Base-by-base conservation (phyloP, 2,113 vertebrate species). In the Silurus asotus region DNA sequence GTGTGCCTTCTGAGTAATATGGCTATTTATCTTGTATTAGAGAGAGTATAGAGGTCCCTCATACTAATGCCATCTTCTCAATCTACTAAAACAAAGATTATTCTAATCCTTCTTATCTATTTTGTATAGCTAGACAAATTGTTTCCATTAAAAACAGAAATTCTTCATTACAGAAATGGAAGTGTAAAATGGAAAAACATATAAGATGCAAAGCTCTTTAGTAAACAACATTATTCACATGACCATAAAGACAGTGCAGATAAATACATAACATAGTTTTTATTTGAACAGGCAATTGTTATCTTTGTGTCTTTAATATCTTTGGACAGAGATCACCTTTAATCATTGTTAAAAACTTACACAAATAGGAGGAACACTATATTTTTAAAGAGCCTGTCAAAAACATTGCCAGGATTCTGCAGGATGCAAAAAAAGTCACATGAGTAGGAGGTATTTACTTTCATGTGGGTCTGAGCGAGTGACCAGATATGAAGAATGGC, bases 1-100 rank as follows among this genome's bases (percentile, higher is more conserved):
- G 48, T 69, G 51, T 81, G 84, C 48, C 74, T 87, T 51, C 56
- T 70, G 67, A 70, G 77, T 84, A 82, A 87, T 76, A 86, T 55
- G 17, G 25, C 59, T 61, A 70, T 88, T 85, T 85, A 48, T 78
- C 83, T 82, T 48, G 75, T 74, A 79, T 83, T 9, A 82, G 28
- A 25, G 77, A 67, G 17, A 51, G 77, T 81, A 90, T 89, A 81
- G 83, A 61, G 74, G 88, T 87, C 88, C 85, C 85, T 77, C 65
- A 87, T 86, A 23, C 65, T 20, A 19, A 62, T 62, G 37, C 51
- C 9, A 76, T 59, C 25, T 20, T 85, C 48, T 5, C 25, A 25
- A 37, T 83, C 83, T 87, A 67, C 87, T 69, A 25, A 87, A 64
- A 67, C 72, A 51, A 81, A 88, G 62, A 84, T 80, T 51, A 81